Evolutionary conservation across 1,140 invertebrate species (phyloP), one percentile per base, ranked within the genome.

Genomic region (Portunus trituberculatus): DNA sequence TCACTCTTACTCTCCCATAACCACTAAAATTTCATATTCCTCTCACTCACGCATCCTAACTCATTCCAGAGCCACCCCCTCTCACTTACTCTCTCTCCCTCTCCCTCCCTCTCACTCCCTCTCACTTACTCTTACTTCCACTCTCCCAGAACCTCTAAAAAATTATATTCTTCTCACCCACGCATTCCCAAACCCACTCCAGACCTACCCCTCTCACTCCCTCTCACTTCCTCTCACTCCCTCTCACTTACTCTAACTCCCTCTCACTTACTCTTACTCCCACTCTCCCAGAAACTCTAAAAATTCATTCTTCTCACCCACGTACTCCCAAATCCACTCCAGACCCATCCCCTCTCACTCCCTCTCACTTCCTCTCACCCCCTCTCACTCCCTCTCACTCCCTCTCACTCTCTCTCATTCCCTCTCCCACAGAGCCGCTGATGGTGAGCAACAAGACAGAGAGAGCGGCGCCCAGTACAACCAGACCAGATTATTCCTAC

Each of bases 381-480:
- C 4, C 45, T 39, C 16, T 0, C 52, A n/a, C n/a, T 76, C 20
- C 1, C 20, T 76, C 20, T 7, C n/a, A 2, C 67, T 76, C n/a
- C 0, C n/a, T 76, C 20, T 76, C 8, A n/a, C n/a, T 7, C n/a
- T 16, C n/a, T n/a, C n/a, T 7, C n/a, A n/a, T 8, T 76, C 67
- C 4, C 59, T 31, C 6, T 67, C 83, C 32, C 48, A 25, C 94
- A 91, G 96, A 95, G 31, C 84, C 76, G 25, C 86, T 92, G 28
- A 91, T 76, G 92, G 84, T 95, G 31, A 95, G 94, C 94, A 95
- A 95, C 86, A 95, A 95, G 86, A 95, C 92, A 25, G 90, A 92
- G 90, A 76, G 92, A 8, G 92, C 92, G 4, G 92, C 91, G 0
- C 92, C 93, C 10, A 67, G 91, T 76, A 96, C 90, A 20, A 45